These are phyloP conservation scores for Pogonophryne albipinna DNA, from an alignment of 2,797 vertebrate genomes.

Conservation along the genomic window DNA sequence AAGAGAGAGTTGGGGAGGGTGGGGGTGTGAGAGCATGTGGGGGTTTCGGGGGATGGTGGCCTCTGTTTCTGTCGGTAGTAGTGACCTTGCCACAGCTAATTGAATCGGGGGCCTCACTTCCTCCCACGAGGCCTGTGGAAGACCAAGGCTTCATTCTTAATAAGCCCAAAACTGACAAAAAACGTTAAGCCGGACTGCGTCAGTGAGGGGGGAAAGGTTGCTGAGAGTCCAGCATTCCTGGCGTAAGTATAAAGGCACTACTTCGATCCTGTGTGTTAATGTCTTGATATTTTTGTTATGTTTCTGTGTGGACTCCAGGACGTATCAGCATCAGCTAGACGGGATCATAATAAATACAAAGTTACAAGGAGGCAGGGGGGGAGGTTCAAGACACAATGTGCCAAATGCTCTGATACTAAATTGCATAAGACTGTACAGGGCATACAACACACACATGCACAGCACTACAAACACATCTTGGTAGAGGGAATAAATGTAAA, in stretches of 20 bases:
- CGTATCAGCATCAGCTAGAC: no score
- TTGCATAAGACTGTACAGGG: neutral
- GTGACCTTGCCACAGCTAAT: constrained; percentile 74
- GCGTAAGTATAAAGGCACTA: neutral
- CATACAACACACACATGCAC: neutral
- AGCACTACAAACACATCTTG: neutral
- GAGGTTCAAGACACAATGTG: neutral
- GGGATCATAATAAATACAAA: no score
- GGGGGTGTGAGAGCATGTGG: constrained; percentile 16
- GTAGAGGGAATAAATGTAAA: constrained; percentile 5
- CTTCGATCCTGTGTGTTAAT: no score
- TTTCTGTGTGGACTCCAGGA: no score
- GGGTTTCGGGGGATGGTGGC: constrained; percentile 44
- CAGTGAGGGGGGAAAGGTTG: constrained; percentile 47
- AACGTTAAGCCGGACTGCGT: constrained; percentile 33
- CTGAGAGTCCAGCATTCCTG: constrained; percentile 47
- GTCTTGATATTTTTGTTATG: no score
- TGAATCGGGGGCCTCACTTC: constrained; percentile 68
- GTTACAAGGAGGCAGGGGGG: constrained; percentile 3
- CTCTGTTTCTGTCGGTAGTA: constrained; percentile 60
- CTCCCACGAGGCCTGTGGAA: constrained; percentile 60
- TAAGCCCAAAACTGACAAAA: constrained; percentile 53
- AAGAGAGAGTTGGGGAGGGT: constrained; percentile 5
- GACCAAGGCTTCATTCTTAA: constrained; percentile 58
- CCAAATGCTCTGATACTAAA: constrained; percentile 13